Evolutionary conservation across 2,888 invertebrate species (phyloP), one percentile per base, ranked within the genome.

Genomic region (Acanthoscelides obtectus): DNA sequence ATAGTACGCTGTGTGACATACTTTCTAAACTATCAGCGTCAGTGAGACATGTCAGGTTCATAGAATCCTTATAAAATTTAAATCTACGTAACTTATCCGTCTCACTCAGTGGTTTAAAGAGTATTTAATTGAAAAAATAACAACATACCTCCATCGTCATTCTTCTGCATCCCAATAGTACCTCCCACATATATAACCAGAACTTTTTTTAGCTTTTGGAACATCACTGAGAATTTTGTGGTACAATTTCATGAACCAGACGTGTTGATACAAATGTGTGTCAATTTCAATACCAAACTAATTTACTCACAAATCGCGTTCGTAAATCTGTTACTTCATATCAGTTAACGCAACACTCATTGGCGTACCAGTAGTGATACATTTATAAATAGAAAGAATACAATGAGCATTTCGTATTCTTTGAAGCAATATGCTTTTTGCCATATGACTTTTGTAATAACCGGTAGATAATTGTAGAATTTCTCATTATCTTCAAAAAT

Each of bases 181-280:
- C 98, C 98, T 0, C 98, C 98, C 0, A 97, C 97, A 82, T 97
- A 98, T 27, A 99, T 87, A 45, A 98, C 97, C 72, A 97, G 86
- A 0, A 98, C 94, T 69, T 73, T 74, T 65, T 72, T 69, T 12
- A 45, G 45, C 17, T 45, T 45, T 1, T 45, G 5, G 12, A 12
- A 45, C 45, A 45, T 45, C 45, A 45, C 45, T 45, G 45, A 45
- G 3, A 45, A 45, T 45, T 45, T 45, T 45, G 45, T 45, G 17
- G 45, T 45, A 12, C 45, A 12, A 17, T 12, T 45, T 45, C 45
- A 12, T 45, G 3, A 25, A 25, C 25, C 25, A 25, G 25, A 25
- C 25, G 45, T 25, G 27, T 45, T 6, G 5, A 45, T 45, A 45
- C 45, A 3, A 45, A 4, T 45, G 17, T 45, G 45, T 45, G 45